phyloP scores from a whole-genome alignment of 2,797 vertebrate species.

The Sus cebifrons region DNA sequence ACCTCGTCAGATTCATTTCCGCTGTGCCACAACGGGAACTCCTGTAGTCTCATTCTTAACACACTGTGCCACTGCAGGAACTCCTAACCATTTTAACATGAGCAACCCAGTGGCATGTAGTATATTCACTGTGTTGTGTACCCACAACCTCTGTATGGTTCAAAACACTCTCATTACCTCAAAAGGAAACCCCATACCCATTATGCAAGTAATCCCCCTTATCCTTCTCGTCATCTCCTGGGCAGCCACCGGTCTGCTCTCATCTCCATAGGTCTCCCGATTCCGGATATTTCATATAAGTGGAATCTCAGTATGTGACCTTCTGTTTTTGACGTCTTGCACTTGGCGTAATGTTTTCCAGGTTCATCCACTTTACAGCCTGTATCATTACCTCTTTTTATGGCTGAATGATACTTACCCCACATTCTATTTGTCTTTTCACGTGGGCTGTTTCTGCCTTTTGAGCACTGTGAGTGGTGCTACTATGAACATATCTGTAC shows the following conservation, averaged over 20 bases:
- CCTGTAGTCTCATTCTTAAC: too few species aligned
- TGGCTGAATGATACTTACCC: not conserved
- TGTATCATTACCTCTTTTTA: not conserved
- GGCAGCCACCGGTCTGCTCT: not conserved
- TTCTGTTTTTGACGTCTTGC: not conserved
- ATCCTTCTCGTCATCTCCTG: not conserved
- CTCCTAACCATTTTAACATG: not conserved
- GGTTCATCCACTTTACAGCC: not conserved
- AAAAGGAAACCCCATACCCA: not conserved
- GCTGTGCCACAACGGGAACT: too few species aligned
- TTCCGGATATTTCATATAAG: not conserved
- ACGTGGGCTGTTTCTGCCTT: not conserved
- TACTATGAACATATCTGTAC: not conserved
- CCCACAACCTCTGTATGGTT: not conserved
- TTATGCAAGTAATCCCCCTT: fast-evolving
- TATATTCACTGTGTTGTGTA: not conserved
- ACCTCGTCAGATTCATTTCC: too few species aligned
- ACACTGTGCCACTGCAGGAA: too few species aligned
- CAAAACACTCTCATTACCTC: not conserved
- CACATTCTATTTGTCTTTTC: not conserved
- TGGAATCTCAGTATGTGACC: not conserved
- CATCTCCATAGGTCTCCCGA: not conserved
- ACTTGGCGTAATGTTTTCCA: not conserved
- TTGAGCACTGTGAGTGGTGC: not conserved
- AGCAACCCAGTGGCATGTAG: not conserved